These are phyloP conservation scores for Orchesella flavescens DNA, from an alignment of 2,888 invertebrate genomes.

Conservation along the genomic window DNA sequence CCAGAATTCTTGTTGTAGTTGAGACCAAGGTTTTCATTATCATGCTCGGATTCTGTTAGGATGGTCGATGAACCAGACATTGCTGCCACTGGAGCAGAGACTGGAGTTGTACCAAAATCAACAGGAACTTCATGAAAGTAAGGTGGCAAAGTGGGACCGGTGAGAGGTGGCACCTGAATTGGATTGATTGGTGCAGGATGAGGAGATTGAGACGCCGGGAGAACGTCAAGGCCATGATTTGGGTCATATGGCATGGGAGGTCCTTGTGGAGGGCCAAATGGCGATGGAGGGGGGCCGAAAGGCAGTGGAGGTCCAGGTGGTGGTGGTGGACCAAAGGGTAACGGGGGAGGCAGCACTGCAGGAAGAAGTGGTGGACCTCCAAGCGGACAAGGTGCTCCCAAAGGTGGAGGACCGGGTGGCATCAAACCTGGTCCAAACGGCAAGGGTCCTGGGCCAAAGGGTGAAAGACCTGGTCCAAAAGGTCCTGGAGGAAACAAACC, in stretches of 20 bases:
- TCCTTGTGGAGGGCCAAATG: too few species aligned
- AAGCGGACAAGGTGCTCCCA: too few species aligned
- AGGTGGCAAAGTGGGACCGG: background rate
- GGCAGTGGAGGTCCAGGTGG: constrained; percentile 2
- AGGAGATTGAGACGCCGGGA: too few species aligned
- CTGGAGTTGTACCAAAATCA: constrained; percentile 5
- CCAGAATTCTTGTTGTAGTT: constrained; percentile 2
- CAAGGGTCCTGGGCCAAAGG: too few species aligned
- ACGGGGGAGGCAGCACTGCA: background rate
- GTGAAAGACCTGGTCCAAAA: background rate
- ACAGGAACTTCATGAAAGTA: background rate
- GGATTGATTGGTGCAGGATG: too few species aligned
- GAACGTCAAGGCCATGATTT: too few species aligned
- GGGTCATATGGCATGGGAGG: too few species aligned
- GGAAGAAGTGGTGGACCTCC: background rate
- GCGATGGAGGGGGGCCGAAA: background rate
- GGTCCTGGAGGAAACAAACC: background rate
- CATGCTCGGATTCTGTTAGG: background rate
- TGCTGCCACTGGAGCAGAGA: background rate
- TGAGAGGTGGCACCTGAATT: too few species aligned
- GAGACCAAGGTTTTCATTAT: background rate
- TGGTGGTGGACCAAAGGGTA: background rate
- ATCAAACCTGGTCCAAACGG: background rate
- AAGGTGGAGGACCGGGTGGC: background rate
- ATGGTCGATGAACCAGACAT: background rate